Percentiles rank a stretch among this genome's conserved stretches.
phyloP scores from a whole-genome alignment of 2,113 vertebrate genomes.

The Ovibos moschatus region DNA sequence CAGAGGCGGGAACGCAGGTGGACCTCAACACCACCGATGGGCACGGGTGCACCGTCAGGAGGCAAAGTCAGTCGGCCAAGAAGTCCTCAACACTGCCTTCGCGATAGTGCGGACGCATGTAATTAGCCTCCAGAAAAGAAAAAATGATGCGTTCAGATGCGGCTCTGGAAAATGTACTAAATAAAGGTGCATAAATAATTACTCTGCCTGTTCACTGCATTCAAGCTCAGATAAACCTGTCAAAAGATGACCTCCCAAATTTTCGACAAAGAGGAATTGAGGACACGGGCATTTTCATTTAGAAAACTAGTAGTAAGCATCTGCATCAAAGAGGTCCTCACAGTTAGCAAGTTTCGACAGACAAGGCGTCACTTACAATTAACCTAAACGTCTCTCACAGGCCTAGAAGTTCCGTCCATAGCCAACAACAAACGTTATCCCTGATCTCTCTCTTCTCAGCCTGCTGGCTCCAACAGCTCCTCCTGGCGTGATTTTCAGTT shows the following conservation, averaged over 20 bases:
- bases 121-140: not conserved
- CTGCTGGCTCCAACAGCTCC: rapidly evolving
- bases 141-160: rapidly evolving
- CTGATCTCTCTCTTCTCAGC: not conserved
- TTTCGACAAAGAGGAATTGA: not conserved
- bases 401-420: not conserved
- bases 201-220: rapidly evolving
- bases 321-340: not conserved
- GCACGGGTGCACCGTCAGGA: rapidly evolving
- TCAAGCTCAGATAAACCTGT: not conserved
- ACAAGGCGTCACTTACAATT: not conserved
- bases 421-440: rapidly evolving
- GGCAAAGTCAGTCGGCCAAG: not conserved
- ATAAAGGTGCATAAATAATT: not conserved
- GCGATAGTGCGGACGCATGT: not conserved
- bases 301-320: not conserved
- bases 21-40: no score
- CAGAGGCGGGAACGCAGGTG: not conserved
- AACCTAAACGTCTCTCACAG: not conserved
- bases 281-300: not conserved
- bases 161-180: not conserved
- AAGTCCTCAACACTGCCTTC: not conserved
- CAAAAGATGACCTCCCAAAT: not conserved
- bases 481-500: not conserved
- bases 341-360: not conserved